phyloP scores from a whole-genome alignment of 1,140 invertebrate genomes.

The Ditylenchus dipsaci region DNA sequence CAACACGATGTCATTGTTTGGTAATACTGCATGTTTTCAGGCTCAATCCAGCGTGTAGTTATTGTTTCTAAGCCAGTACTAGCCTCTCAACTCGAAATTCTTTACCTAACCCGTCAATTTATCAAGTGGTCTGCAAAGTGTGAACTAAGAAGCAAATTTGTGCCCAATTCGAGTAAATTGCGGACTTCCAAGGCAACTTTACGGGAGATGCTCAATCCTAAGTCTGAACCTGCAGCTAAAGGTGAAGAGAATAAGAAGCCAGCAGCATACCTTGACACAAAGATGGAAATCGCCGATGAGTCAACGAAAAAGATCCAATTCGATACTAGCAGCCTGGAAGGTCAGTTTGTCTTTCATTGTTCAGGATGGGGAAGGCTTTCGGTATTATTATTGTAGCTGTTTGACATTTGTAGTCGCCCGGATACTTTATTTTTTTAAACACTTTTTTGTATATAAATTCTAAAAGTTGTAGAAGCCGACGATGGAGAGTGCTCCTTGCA shows the following conservation, averaged over 20 bases:
- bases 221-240: background rate
- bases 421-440: too few species aligned
- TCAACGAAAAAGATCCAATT: too few species aligned
- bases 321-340: too few species aligned
- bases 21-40: background rate
- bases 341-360: too few species aligned
- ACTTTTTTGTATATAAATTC: too few species aligned
- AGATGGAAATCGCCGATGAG: too few species aligned
- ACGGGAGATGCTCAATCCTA: background rate
- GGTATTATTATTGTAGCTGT: too few species aligned
- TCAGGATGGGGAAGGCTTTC: too few species aligned
- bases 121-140: background rate
- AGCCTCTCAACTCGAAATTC: background rate
- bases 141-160: background rate
- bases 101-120: background rate
- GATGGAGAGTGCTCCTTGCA: conserved; percentile 74
- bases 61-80: background rate
- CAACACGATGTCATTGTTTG: too few species aligned
- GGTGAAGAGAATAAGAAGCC: background rate
- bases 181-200: background rate
- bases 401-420: too few species aligned
- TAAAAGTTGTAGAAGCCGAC: conserved; percentile 78
- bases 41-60: background rate
- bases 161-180: conserved; percentile 12
- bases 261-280: background rate